phyloP scores from a whole-genome alignment of 2,888 invertebrate species.

The Oligia fasciuncula region DNA sequence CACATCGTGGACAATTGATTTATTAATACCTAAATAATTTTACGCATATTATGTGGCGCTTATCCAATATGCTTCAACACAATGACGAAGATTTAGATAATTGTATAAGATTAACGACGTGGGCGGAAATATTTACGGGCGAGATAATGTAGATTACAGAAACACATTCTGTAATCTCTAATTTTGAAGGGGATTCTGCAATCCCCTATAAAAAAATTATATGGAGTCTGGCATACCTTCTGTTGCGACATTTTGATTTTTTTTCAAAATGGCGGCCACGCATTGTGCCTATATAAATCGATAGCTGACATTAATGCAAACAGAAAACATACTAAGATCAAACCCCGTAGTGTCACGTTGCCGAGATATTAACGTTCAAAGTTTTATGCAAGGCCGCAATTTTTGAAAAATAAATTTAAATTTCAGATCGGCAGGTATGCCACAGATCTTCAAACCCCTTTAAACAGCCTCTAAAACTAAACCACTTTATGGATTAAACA shows the following conservation, averaged over 20 bases:
- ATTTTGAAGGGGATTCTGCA: conserved; percentile 12
- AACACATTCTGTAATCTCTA: conserved; percentile 15
- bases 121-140: conserved; percentile 26
- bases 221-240: not conserved
- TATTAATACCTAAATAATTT: conserved; percentile 30
- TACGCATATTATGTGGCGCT: conserved; percentile 29
- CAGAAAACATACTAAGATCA: not conserved
- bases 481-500: conserved; percentile 20
- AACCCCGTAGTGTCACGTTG: too few relatives aligned
- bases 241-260: not conserved
- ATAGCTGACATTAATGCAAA: too few relatives aligned
- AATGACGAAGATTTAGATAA: conserved; percentile 25
- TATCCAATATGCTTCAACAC: conserved; percentile 34
- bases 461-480: not conserved
- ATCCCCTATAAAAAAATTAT: too few relatives aligned
- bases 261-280: not conserved
- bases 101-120: conserved; percentile 19
- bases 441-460: not conserved
- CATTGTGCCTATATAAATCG: not conserved
- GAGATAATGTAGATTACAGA: conserved; percentile 19
- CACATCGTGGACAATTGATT: conserved; percentile 41
- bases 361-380: too few relatives aligned
- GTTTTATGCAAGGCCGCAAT: not conserved
- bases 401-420: not conserved
- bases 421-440: not conserved